A percentile compares a stretch with the other conserved stretches of the same genome.
Conservation (phyloP, 2,797 vertebrate genomes). For the Malurus splendens region DNA sequence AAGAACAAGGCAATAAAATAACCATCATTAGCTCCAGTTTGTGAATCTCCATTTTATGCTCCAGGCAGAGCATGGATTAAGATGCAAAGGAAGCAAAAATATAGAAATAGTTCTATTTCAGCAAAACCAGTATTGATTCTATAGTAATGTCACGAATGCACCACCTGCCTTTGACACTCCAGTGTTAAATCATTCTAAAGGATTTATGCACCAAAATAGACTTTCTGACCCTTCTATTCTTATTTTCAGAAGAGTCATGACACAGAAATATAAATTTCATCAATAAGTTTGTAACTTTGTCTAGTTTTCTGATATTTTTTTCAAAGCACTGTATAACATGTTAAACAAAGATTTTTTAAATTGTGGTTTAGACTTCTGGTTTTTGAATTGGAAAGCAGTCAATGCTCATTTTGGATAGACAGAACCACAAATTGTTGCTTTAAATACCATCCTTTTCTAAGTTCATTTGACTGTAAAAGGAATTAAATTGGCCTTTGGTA, state of each 20-base stretch:
- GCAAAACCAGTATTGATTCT: not conserved
- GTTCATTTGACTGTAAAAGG: constrained; percentile 35
- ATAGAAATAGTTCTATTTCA: not conserved
- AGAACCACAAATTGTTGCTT: not conserved
- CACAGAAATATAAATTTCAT: not conserved
- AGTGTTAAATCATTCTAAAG: not conserved
- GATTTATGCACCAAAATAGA: constrained; percentile 14
- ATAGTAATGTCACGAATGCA: not conserved
- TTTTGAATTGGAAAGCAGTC: not conserved
- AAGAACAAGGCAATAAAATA: not conserved
- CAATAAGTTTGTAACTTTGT: not conserved
- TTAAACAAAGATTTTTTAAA: not conserved
- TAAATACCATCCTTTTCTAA: constrained; percentile 49
- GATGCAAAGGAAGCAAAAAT: not conserved
- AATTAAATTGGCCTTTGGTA: constrained; percentile 55
- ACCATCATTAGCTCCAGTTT: not conserved
- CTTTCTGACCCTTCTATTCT: not conserved
- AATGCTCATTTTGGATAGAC: not conserved
- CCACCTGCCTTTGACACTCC: not conserved
- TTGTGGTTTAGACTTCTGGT: not conserved
- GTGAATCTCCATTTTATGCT: not conserved
- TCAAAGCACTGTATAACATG: not conserved
- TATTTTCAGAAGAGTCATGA: not conserved
- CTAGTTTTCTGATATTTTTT: not conserved
- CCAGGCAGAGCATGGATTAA: not conserved